Base-by-base conservation (phyloP, 2,113 vertebrate species). In the Pelodiscus sinensis region DNA sequence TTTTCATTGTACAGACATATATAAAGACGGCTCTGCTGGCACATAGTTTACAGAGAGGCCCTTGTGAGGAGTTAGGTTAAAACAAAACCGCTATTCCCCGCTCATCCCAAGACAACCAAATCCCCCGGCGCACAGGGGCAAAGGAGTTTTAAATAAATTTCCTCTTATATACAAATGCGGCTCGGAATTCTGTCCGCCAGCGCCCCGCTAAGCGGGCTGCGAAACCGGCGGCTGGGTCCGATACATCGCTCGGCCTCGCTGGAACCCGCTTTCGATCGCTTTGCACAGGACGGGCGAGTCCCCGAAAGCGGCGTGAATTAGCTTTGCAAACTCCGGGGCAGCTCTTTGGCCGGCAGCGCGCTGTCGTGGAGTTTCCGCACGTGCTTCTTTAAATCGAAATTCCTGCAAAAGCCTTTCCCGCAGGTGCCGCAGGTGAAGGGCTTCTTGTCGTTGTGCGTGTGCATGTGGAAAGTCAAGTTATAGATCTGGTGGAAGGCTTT, bases 401-500 rank as follows among this genome's bases (percentile, higher is more conserved):
- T 98, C 97, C 98, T 98, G 97, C 99, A 99, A 96, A 98, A 99
- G 88, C 99, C 99, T 96, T 99, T 99, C 89, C 99, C 98, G 96
- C 99, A 99, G 95, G 98, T 98, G 96, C 97, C 97, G 82, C 99
- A 99, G 24, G 98, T 99, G 96, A 99, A 99, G 80, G 99, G 99
- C 97, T 99, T 99, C 98, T 99, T 99, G 97, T 99, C 99, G 80
- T 99, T 99, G 98, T 99, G 99, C 60, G 99, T 99, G 98, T 99
- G 99, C 99, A 99, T 99, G 97, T 99, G 99, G 96, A 99, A 99
- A 84, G 98, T 99, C 92, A 99, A 97, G 93, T 99, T 99, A 97
- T 99, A 99, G 95, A 99, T 97, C 97, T 99, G 98, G 95, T 99
- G 99, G 96, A 99, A 99, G 92, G 99, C 99, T 97, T 99, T 99